Conservation (phyloP, 2,113 vertebrate species). For the Zosterops japonicus region DNA sequence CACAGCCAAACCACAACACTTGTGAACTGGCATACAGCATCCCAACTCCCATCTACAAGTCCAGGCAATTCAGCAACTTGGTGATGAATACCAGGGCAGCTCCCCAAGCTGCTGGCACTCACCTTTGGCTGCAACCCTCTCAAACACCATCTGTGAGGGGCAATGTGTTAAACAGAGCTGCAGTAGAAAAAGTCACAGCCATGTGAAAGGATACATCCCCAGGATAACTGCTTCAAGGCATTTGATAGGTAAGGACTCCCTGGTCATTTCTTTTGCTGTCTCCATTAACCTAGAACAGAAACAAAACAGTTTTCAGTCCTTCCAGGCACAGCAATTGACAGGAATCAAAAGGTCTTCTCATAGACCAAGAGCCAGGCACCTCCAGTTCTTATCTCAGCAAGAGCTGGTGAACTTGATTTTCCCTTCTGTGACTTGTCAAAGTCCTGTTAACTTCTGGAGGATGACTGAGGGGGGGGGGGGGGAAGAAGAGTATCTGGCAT, state of each 20-base stretch:
- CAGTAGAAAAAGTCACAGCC: background rate
- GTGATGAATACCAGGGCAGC: background rate
- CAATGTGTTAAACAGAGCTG: background rate
- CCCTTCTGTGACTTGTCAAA: background rate
- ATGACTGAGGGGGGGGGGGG: no score
- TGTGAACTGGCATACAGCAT: background rate
- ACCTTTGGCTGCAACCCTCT: background rate
- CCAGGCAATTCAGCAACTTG: background rate
- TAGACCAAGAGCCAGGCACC: background rate
- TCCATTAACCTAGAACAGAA: conserved; percentile 89
- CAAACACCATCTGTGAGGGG: background rate
- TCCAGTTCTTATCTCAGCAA: background rate
- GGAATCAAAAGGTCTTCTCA: background rate
- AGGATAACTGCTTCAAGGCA: conserved; percentile 98
- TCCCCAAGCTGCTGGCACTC: background rate
- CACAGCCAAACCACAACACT: background rate
- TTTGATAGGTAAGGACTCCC: conserved; percentile 97
- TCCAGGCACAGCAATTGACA: background rate
- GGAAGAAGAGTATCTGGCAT: no score
- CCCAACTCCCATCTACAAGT: background rate
- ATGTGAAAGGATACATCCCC: conserved; percentile 93
- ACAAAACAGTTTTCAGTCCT: conserved; percentile 15
- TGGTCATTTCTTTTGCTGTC: conserved; percentile 93
- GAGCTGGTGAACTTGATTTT: background rate
- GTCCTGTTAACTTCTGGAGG: background rate